Conservation (phyloP, 2,113 vertebrate species). For the Tenrec ecaudatus region DNA sequence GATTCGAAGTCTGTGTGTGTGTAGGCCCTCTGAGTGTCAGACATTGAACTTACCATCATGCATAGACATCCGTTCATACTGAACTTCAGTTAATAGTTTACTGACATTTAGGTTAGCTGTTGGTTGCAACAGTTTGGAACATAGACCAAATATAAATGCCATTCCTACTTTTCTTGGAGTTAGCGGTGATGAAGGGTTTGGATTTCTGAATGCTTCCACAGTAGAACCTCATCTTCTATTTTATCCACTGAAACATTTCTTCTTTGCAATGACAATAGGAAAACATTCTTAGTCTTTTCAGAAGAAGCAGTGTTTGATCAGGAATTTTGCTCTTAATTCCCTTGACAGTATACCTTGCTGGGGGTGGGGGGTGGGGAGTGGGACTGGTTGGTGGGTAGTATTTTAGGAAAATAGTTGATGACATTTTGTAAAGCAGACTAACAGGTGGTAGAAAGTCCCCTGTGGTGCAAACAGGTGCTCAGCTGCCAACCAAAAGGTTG, state of each 20-base stretch:
- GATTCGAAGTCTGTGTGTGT: not conserved
- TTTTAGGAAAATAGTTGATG: too few relatives aligned
- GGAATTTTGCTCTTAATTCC: conserved; percentile 9
- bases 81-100: too few relatives aligned
- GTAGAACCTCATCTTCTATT: not conserved
- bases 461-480: too few relatives aligned
- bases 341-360: not conserved
- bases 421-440: too few relatives aligned
- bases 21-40: conserved; percentile 35
- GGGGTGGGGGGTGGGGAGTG: too few relatives aligned
- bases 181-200: not conserved
- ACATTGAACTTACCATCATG: not conserved
- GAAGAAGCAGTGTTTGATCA: not conserved
- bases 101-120: too few relatives aligned
- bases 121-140: not conserved
- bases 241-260: conserved; percentile 31
- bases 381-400: too few relatives aligned
- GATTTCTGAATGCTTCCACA: not conserved
- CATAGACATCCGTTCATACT: not conserved
- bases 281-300: not conserved
- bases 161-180: not conserved
- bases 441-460: too few relatives aligned
- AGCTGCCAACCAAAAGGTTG: too few relatives aligned
- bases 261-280: not conserved
- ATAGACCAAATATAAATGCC: not conserved